phyloP scores from a whole-genome alignment of 2,113 vertebrate species.

The Megaceryle maxima region DNA sequence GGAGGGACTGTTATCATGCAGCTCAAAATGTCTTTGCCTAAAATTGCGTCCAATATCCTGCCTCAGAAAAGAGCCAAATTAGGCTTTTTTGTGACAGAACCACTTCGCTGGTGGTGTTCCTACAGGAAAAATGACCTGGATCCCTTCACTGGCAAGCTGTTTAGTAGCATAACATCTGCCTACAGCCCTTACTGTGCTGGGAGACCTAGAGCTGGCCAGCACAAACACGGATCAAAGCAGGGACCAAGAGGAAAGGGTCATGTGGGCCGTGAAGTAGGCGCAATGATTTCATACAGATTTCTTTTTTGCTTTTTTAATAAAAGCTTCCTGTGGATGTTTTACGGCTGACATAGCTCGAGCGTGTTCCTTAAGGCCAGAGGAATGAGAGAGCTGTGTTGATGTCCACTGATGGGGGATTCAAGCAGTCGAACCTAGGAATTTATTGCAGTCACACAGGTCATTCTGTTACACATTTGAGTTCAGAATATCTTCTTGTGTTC shows the following conservation, averaged over 20 bases:
- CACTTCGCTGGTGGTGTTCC: background rate
- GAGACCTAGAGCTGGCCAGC: background rate
- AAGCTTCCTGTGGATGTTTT: background rate
- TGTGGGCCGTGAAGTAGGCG: accelerated
- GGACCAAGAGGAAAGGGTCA: background rate
- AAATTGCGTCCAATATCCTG: accelerated
- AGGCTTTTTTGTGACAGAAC: background rate
- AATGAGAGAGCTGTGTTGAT: background rate
- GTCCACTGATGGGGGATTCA: background rate
- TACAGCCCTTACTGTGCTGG: background rate
- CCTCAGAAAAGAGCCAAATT: background rate
- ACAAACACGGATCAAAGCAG: conserved; percentile 19
- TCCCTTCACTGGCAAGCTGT: background rate
- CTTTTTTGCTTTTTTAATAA: background rate
- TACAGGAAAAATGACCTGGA: background rate
- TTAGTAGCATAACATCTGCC: background rate
- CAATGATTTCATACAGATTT: background rate
- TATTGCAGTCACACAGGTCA: background rate
- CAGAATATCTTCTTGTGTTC: background rate
- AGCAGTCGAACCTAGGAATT: background rate
- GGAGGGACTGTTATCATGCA: background rate
- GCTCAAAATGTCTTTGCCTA: background rate
- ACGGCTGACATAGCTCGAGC: background rate
- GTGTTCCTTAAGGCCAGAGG: background rate
- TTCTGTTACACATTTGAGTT: background rate